Evolutionary conservation across 2,797 vertebrate genomes (phyloP), one percentile per base, ranked within the genome.

Genomic region (Microctenopoma stevenorrisi): DNA sequence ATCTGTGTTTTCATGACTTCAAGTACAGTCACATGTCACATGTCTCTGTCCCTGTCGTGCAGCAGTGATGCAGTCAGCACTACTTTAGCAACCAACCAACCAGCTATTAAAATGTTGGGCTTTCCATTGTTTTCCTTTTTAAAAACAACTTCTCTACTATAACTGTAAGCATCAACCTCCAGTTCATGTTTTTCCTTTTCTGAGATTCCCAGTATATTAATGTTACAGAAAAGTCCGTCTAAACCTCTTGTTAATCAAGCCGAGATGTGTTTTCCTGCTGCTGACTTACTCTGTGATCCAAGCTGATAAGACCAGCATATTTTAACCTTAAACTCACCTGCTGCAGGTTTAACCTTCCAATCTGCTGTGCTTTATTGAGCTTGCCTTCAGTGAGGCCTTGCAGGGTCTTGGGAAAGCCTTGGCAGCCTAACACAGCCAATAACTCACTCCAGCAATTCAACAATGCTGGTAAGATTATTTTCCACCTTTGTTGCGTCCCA

Each of bases 381-480:
- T 86, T 59, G 77, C 90, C 90, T 91, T 90, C 77, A 43, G 44
- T 1, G 47, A 35, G 83, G 84, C 90, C 86, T 85, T 64, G 70
- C 72, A 1, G 84, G 83, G 83, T 84, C 84, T 65, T 16, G 84
- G 81, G 80, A 42, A 74, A 70, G 68, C 86, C 86, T 90, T 90
- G 90, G 89, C 86, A 76, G 76, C 66, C 13, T 10, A 52, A 76
- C 83, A 70, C 77, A 69, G 82, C 57, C 87, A 48, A 72, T 90
- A 91, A 89, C 78, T 89, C 90, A 86, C 58, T 7, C 10, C 70
- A 5, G 52, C 68, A 5, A 77, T 67, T 54, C 75, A 74, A 47
- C 79, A 49, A 63, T 28, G 44, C 67, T 8, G 72, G 81, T 74
- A 87, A 81, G 78, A 89, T 92, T 86, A 82, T 80, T 82, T 61